phyloP scores from a whole-genome alignment of 2,797 vertebrate genomes.

The Oreortyx pictus region DNA sequence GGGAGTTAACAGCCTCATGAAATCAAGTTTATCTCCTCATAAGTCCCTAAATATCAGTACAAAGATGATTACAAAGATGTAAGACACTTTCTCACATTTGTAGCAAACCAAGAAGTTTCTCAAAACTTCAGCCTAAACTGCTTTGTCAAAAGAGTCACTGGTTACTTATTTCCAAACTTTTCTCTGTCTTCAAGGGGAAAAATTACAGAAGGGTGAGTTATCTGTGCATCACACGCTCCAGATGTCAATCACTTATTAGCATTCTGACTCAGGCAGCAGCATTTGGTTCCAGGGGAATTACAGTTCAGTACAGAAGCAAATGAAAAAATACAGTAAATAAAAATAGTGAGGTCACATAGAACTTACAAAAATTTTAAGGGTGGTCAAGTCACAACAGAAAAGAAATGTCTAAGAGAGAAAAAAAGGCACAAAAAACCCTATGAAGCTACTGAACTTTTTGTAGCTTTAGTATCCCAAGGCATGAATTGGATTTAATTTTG shows the following conservation, averaged over 20 bases:
- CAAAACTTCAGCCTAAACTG: background rate
- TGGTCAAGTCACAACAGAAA: background rate
- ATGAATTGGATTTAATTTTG: background rate
- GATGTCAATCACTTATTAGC: background rate
- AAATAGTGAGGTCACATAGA: background rate
- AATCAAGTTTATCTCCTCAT: background rate
- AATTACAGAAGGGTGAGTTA: background rate
- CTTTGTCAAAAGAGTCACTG: background rate
- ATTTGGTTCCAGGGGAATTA: background rate
- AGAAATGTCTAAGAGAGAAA: fast-evolving
- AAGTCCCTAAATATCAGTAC: background rate
- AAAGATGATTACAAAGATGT: background rate
- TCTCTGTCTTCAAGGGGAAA: background rate
- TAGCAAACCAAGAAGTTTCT: background rate
- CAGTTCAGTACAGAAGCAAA: background rate
- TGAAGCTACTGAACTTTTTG: background rate
- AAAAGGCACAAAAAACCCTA: background rate
- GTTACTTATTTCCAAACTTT: background rate
- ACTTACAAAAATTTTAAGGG: background rate
- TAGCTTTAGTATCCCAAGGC: background rate
- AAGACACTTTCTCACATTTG: background rate
- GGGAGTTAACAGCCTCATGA: background rate
- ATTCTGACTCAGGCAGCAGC: background rate
- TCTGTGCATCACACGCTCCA: background rate
- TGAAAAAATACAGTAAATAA: background rate